Evolutionary conservation across 2,113 vertebrate species (phyloP).

Genomic region (Anthoscopus minutus): DNA sequence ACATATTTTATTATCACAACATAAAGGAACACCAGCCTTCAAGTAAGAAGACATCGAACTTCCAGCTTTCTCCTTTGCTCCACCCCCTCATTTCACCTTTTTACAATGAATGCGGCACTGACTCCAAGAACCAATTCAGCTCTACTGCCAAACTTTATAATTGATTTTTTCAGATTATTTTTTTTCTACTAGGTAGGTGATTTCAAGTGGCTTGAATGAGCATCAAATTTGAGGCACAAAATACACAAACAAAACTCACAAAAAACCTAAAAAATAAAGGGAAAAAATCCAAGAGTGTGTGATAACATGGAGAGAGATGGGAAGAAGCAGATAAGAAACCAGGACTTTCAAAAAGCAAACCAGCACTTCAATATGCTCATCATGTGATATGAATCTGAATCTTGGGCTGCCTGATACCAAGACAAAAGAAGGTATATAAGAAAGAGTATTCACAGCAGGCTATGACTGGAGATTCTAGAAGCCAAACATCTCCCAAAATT

Average conservation of each 20-base stretch:
- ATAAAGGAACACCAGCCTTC: not conserved
- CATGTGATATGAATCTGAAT: fast-evolving
- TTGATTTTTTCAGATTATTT: not conserved
- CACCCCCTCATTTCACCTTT: not conserved
- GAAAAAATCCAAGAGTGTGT: fast-evolving
- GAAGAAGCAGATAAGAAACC: not conserved
- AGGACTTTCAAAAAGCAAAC: not conserved
- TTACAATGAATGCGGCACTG: not conserved
- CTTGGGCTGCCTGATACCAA: not conserved
- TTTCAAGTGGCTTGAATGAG: not conserved
- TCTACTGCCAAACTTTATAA: not conserved
- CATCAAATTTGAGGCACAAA: not conserved
- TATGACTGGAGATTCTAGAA: not conserved
- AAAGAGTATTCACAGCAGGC: not conserved
- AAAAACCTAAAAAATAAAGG: not conserved
- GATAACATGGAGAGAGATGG: not conserved
- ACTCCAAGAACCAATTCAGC: not conserved
- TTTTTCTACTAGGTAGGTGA: not conserved
- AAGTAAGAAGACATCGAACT: not conserved
- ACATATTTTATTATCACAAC: not conserved
- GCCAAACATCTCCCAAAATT: not conserved
- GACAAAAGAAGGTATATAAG: not conserved
- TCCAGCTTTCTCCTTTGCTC: not conserved
- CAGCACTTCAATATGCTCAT: not conserved
- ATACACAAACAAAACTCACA: not conserved